Base-by-base conservation (phyloP, 2,888 invertebrate species). In the Electrophaes corylata region DNA sequence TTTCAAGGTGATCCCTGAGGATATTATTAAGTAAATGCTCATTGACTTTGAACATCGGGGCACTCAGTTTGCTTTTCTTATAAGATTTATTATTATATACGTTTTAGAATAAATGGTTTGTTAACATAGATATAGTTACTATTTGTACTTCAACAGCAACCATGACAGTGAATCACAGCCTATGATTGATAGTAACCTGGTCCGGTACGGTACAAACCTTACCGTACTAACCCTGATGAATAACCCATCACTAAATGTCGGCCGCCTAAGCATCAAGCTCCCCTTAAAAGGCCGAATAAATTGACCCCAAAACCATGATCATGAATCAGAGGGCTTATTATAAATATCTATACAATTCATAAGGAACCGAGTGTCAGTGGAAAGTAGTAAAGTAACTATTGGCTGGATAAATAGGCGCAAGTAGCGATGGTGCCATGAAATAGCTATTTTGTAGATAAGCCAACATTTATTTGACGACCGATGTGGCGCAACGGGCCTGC, bases 281-380 rank as follows among this genome's bases (percentile, higher is more conserved):
- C 39, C 60, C 66, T 23, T 64, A 60, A 60, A 68, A 61, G 66
- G 66, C 57, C 48, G 63, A 57, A 50, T 62, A 66, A 67, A 67
- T 63, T 66, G 67, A 66, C 64, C 64, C 60, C 51, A 62, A 69
- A 65, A 56, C 55, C 51, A 57, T 26, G 50, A 48, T 51, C 64
- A 62, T 66, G 65, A 69, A 58, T 66, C 65, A 63, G 52, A 41
- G 46, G 31, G 51, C 60, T 55, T 62, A 66, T 62, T 63, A 60
- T 54, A 62, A 46, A 53, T 58, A 62, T 52, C 53, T 71, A 65
- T 56, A 69, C 67, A 62, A 62, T 68, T 70, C 66, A 68, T 69
- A 72, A 69, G 69, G 70, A 73, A 62, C 53, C 71, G 71, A 72
- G 76, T 78, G 78, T 71, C 75, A 71, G 70, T 78, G 70, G 81